Conservation (phyloP, 2,113 vertebrate genomes). For the Archocentrus centrarchus region DNA sequence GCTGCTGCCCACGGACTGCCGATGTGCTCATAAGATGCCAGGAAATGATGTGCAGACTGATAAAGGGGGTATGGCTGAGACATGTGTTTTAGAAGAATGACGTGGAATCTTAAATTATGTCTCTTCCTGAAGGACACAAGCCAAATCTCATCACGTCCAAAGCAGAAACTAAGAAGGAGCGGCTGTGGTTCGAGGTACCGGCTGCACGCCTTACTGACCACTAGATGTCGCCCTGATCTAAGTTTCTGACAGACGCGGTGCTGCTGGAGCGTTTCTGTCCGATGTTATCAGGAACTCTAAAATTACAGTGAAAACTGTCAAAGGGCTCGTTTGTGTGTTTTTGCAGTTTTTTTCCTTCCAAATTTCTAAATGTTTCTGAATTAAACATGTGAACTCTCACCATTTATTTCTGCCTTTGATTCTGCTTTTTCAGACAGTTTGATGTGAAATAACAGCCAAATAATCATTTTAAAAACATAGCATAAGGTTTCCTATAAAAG, state of each 20-base stretch:
- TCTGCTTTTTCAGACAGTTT: background rate
- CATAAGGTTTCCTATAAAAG: background rate
- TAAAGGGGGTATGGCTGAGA: too few relatives aligned
- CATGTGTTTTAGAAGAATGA: too few relatives aligned
- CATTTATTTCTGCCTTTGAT: background rate
- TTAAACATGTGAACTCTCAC: background rate
- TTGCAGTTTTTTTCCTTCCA: background rate
- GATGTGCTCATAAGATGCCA: too few relatives aligned
- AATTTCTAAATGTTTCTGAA: background rate
- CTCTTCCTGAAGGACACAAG: too few relatives aligned
- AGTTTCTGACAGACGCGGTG: background rate
- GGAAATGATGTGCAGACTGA: too few relatives aligned
- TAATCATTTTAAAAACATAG: background rate
- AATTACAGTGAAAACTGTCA: background rate
- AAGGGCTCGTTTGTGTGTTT: background rate
- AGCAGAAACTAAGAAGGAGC: background rate
- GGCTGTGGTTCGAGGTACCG: background rate
- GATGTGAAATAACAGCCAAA: background rate
- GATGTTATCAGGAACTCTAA: background rate
- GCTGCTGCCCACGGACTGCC: too few relatives aligned
- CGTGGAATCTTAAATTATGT: too few relatives aligned
- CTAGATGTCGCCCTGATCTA: constrained; percentile 18
- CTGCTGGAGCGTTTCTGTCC: background rate
- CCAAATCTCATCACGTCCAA: too few relatives aligned
- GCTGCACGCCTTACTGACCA: background rate